Evolutionary conservation across 2,797 vertebrate species (phyloP).

Genomic region (Pangasius sanitwongsei): DNA sequence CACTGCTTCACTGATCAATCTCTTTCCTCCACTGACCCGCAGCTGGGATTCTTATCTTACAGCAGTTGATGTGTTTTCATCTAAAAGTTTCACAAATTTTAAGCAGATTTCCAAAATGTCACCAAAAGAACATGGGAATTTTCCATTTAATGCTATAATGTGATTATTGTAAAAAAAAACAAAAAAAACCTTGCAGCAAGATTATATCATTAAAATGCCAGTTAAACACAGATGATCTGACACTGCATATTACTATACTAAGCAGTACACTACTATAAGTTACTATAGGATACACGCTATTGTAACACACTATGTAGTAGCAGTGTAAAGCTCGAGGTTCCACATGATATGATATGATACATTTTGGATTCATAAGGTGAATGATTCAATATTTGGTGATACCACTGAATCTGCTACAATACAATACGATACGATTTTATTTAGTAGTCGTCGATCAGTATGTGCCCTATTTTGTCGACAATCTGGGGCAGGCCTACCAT

Average conservation of each 20-base stretch:
- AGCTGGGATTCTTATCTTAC: conserved; percentile 19
- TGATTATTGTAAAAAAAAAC: conserved; percentile 1
- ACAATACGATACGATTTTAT: no score
- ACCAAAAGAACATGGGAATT: neutral
- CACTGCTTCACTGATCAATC: conserved; percentile 30
- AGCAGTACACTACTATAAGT: neutral
- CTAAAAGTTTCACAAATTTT: conserved; percentile 7
- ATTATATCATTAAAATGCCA: neutral
- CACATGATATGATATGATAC: no score
- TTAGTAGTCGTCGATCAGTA: no score
- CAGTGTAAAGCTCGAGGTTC: neutral
- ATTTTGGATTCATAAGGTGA: no score
- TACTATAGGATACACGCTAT: neutral
- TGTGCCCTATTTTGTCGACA: neutral
- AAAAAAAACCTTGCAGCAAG: neutral
- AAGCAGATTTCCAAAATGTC: conserved; percentile 22
- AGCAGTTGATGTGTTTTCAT: conserved; percentile 9
- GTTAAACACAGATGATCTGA: neutral
- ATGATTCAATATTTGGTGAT: no score
- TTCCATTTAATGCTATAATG: neutral
- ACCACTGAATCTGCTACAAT: no score
- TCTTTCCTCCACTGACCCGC: conserved; percentile 17
- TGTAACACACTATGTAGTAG: neutral
- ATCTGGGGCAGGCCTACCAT: neutral
- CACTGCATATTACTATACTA: neutral